Base-by-base conservation (phyloP, 1,140 invertebrate genomes). In the Heliconius nattereri region DNA sequence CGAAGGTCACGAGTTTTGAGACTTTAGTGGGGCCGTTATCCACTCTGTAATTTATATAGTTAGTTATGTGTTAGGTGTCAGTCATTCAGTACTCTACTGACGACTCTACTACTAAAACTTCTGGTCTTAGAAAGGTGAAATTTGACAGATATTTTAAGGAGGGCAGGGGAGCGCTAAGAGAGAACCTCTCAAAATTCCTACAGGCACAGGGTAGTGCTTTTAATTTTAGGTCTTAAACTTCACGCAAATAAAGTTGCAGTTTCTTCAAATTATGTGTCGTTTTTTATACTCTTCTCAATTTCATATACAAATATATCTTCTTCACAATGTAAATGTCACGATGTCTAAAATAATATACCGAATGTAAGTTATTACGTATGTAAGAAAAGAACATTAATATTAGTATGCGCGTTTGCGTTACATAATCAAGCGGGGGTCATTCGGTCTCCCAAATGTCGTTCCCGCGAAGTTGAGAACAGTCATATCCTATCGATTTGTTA, bases 401-500 rank as follows among this genome's bases (percentile, higher is more conserved):
- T 66, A 49, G 78, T 82, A 82, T 79, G 81, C 73, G 49, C 45
- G 49, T 75, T 45, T 74, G 83, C 83, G 83, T 92, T 90, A 91
- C 85, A 86, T 84, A 90, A 90, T 88, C 84, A 88, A 76, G 78
- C 78, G 80, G 86, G 88, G 92, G 90, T 92, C 90, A 92, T 88
- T 88, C 85, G 84, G 89, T 88, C 89, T 88, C 89, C 92, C 91
- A 89, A 94, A 94, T 91, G 91, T 94, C 90, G 87, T 85, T 88
- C 85, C 87, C 91, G 91, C 89, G 89, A 91, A 91, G 91, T 92
- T 92, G 95, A 94, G 95, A 95, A 94, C 91, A 94, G 93, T 95
- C 93, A 95, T 94, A 94, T 95, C 92, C 93, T 95, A 95, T 95
- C 93, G 94, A 95, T 95, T 95, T 94, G 94, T 94, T 95, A 95